Percentiles rank a stretch among this genome's conserved stretches.
Conservation (phyloP, 2,113 vertebrate genomes). For the Dicaeum eximium region DNA sequence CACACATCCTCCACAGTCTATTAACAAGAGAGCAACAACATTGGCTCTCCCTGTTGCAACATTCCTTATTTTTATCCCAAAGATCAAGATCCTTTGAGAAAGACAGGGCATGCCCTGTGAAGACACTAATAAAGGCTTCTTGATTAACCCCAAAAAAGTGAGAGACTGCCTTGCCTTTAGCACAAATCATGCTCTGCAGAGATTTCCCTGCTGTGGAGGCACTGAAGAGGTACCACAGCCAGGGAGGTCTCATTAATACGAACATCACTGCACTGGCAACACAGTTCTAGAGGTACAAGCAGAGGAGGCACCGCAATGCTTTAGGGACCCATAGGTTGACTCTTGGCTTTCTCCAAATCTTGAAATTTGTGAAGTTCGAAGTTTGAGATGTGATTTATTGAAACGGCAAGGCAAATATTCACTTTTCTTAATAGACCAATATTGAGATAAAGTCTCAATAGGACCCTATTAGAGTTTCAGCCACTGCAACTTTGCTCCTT, state of each 20-base stretch:
- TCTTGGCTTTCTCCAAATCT: neutral
- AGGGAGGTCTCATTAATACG: neutral
- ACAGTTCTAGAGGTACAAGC: neutral
- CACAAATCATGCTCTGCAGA: neutral
- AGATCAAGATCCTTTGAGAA: conserved; percentile 1
- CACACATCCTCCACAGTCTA: neutral
- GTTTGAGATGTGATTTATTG: neutral
- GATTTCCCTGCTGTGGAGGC: neutral
- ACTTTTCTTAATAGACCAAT: neutral
- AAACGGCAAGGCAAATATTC: neutral
- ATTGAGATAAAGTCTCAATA: neutral
- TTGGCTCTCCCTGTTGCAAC: neutral
- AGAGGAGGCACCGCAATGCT: neutral
- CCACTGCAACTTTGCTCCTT: neutral
- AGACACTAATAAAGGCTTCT: neutral
- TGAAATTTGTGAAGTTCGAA: neutral
- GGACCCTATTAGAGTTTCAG: neutral
- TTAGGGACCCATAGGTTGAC: neutral
- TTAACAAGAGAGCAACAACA: neutral
- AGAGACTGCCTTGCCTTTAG: neutral
- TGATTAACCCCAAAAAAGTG: neutral
- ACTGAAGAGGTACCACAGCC: neutral
- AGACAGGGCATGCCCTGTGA: neutral
- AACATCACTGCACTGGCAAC: neutral
- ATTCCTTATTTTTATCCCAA: neutral